phyloP scores from a whole-genome alignment of 2,888 invertebrate genomes.

The Drosophila peninsularis region DNA sequence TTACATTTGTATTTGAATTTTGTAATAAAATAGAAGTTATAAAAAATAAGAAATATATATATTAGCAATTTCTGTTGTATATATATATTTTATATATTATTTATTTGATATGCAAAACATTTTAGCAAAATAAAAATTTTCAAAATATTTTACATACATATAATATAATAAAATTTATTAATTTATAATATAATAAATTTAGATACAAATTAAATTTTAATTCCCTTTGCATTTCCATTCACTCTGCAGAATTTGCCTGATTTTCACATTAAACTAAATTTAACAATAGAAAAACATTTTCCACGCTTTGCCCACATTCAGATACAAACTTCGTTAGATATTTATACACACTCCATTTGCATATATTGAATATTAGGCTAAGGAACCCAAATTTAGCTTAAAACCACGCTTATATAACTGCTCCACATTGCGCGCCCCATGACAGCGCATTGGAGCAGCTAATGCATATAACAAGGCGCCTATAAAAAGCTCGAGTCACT shows the following conservation, averaged over 20 bases:
- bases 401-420: slow-evolving; percentile 4
- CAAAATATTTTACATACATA: too few relatives aligned
- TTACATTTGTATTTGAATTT: too few relatives aligned
- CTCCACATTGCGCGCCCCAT: slow-evolving; percentile 25
- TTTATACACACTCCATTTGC: neutral
- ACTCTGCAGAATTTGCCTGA: neutral
- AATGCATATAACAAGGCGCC: slow-evolving; percentile 37
- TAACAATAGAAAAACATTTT: neutral
- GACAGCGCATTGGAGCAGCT: slow-evolving; percentile 47
- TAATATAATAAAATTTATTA: neutral
- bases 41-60: too few relatives aligned
- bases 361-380: neutral
- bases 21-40: too few relatives aligned
- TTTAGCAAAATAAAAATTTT: too few relatives aligned
- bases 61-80: too few relatives aligned
- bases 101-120: neutral
- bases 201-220: neutral
- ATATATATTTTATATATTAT: too few relatives aligned
- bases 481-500: slow-evolving; percentile 68
- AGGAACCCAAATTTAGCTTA: neutral
- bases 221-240: neutral
- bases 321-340: neutral
- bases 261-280: too few relatives aligned
- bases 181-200: neutral
- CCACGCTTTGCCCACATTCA: neutral